A percentile compares a stretch with the other conserved stretches of the same genome.
These are phyloP conservation scores for Oceanites oceanicus DNA, from an alignment of 2,113 vertebrate genomes.

Conservation along the genomic window DNA sequence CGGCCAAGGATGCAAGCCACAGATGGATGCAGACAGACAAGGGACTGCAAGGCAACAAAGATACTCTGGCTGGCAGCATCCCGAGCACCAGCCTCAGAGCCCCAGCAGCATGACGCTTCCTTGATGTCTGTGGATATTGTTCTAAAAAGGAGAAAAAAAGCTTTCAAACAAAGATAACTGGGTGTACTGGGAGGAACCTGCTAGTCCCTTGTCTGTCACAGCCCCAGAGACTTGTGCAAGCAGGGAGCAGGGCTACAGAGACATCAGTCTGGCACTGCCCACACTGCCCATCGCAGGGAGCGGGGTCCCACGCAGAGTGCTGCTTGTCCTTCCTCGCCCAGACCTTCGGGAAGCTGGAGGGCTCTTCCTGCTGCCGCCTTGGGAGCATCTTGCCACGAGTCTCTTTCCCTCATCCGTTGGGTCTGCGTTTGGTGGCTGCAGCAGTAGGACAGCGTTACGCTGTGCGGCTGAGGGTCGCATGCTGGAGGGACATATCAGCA, in stretches of 20 bases:
- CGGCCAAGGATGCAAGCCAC: not conserved
- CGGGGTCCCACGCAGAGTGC: not conserved
- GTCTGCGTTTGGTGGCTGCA: not conserved
- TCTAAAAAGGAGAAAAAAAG: not conserved
- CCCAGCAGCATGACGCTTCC: not conserved
- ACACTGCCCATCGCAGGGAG: not conserved
- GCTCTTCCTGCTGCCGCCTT: not conserved
- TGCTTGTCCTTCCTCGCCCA: not conserved
- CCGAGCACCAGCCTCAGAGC: rapidly evolving
- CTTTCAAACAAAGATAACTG: not conserved
- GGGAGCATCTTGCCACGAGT: not conserved
- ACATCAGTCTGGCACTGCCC: not conserved
- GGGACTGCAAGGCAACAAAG: not conserved
- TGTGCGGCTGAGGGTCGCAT: not conserved
- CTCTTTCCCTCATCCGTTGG: not conserved
- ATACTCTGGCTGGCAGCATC: not conserved
- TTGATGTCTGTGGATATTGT: not conserved
- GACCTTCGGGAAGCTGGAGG: not conserved
- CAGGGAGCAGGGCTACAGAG: not conserved
- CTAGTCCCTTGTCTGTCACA: not conserved
- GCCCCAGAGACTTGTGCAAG: not conserved
- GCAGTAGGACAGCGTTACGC: not conserved
- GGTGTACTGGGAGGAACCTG: not conserved
- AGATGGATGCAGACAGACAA: not conserved
- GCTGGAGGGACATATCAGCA: not conserved